Evolutionary conservation across 2,888 invertebrate species (phyloP), one percentile per base, ranked within the genome.

Genomic region (Spatulosminthurus flaviceps): DNA sequence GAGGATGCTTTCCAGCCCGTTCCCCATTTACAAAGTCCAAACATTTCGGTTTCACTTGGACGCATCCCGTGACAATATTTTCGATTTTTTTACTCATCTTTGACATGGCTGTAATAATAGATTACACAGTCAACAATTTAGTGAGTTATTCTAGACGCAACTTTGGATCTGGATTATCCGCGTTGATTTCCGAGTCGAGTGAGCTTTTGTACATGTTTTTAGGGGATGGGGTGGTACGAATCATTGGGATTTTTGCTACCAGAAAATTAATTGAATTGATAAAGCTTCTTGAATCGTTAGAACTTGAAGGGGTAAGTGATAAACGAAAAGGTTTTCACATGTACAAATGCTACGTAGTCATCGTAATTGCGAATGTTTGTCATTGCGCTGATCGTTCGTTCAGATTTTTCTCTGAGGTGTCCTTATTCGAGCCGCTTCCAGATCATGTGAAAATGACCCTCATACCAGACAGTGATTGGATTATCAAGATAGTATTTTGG

Each of bases 1-100:
- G n/a, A n/a, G n/a, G n/a, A n/a, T n/a, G n/a, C n/a, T n/a, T n/a
- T n/a, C n/a, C n/a, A n/a, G n/a, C n/a, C n/a, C n/a, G n/a, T n/a
- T n/a, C n/a, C n/a, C n/a, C n/a, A n/a, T n/a, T n/a, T n/a, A n/a
- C n/a, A n/a, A n/a, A n/a, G n/a, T n/a, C n/a, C n/a, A n/a, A n/a
- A n/a, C n/a, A n/a, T n/a, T n/a, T n/a, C n/a, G n/a, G n/a, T n/a
- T 76, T 76, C 66, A 4, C 34, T 13, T 76, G 76, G 76, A 19
- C 21, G 1, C 64, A 76, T 24, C 76, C 76, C 29, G 28, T 76
- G 1, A 28, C 51, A 5, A 19, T 60, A 11, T 13, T 61, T 21
- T 60, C 74, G 5, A 61, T 26, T 13, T 19, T 34, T 5, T 29
- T 76, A 13, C 22, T 76, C 1, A 34, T 66, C 34, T 76, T 76